These are phyloP conservation scores for Montipora capricornis DNA, from an alignment of 64 coral and sea anemone species.

Conservation along the genomic window DNA sequence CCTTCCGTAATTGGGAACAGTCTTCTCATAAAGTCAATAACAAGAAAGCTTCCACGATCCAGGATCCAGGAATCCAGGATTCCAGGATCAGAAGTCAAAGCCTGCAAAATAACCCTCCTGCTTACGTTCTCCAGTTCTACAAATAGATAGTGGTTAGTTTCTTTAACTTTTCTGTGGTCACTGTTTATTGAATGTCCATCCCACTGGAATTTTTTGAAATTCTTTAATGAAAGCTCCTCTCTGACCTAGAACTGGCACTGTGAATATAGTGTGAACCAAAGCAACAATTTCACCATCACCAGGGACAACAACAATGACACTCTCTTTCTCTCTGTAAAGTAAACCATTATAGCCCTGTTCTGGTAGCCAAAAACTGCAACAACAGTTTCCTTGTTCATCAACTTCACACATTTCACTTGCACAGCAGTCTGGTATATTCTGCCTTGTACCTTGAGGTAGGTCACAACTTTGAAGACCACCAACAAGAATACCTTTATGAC, in stretches of 20 bases:
- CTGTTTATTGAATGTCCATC: conserved; percentile 38
- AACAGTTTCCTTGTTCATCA: conserved; percentile 11
- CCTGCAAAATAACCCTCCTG: conserved; percentile 58
- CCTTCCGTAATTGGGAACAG: conserved; percentile 43
- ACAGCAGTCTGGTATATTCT: conserved; percentile 8
- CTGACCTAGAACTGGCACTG: conserved; percentile 12
- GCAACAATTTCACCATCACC: conserved; percentile 29
- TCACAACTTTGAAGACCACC: conserved; percentile 15
- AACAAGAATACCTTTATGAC: conserved; percentile 50
- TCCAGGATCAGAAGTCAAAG: background rate
- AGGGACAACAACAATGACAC: conserved; percentile 24
- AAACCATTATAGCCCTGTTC: conserved; percentile 45
- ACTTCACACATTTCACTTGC: conserved; percentile 3
- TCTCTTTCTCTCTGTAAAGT: conserved; percentile 9
- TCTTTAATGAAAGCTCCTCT: conserved; percentile 10
- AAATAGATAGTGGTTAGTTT: conserved; percentile 14
- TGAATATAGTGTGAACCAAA: conserved; percentile 22
- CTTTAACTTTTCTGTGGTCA: conserved; percentile 21
- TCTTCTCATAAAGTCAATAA: conserved; percentile 51
- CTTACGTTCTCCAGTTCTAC: conserved; percentile 33
- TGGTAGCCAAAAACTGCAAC: conserved; percentile 29
- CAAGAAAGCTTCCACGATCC: conserved; percentile 25
- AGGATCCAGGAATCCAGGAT: too few relatives aligned
- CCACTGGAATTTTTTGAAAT: conserved; percentile 28
- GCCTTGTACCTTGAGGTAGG: conserved; percentile 5